phyloP scores from a whole-genome alignment of 2,797 vertebrate genomes.

The Phataginus tricuspis region DNA sequence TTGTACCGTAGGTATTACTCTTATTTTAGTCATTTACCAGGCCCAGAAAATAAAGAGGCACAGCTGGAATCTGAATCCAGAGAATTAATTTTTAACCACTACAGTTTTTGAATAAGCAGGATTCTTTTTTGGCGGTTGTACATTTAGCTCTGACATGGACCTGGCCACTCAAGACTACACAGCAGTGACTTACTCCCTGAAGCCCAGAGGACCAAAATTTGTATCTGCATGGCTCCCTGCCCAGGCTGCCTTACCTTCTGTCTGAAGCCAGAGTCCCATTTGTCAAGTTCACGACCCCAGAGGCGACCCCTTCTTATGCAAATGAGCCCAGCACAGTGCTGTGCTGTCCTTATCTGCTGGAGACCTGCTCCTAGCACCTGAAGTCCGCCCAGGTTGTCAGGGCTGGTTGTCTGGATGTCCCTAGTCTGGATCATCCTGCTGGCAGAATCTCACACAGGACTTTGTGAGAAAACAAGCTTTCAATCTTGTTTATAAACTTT shows the following conservation, averaged over 20 bases:
- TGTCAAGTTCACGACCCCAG: too few species aligned
- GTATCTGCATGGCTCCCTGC: neutral
- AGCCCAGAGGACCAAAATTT: neutral
- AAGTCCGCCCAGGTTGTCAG: neutral
- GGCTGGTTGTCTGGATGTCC: neutral
- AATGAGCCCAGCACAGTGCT: neutral
- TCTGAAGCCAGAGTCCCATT: neutral
- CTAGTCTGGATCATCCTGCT: too few species aligned
- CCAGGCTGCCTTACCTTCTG: neutral
- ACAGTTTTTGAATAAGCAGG: neutral
- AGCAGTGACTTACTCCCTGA: neutral
- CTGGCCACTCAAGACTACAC: neutral
- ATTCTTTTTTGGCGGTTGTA: neutral
- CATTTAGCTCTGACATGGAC: neutral
- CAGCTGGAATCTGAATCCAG: neutral
- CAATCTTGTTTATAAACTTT: neutral
- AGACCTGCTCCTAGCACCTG: neutral
- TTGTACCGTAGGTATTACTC: neutral
- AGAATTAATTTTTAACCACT: neutral
- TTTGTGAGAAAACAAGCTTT: neutral
- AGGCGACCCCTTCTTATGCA: neutral
- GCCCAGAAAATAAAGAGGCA: neutral
- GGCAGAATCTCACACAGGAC: neutral
- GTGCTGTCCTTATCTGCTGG: neutral
- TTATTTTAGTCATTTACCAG: neutral